Base-by-base conservation (phyloP, 2,113 vertebrate species). In the Corythornis vintsioides region DNA sequence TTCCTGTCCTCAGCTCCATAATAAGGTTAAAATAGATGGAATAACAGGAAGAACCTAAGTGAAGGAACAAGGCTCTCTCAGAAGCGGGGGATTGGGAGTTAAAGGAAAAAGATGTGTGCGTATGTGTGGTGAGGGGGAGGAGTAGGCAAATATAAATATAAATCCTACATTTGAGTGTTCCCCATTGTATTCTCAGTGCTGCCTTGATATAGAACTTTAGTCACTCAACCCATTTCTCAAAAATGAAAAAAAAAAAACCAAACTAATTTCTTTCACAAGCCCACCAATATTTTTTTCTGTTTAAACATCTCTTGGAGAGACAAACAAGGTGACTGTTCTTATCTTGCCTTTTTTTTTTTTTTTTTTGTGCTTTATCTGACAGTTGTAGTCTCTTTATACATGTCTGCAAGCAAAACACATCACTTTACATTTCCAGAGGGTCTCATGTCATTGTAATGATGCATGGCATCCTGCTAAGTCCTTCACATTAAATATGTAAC, bases 351-450 rank as follows among this genome's bases (percentile, higher is more conserved):
- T 33, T 69, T 19, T 47, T 19, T 47, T 47, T 47, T 19, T 47
- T 47, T 60, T 65, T 89, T 83, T 86, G 66, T 86, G 59, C 22
- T 88, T 82, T 28, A 48, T 76, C 74, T 95, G 93, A 76, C 83
- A 85, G 63, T 66, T 82, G 42, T 2, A 59, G 63, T 73, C 43
- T 94, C 38, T 76, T 93, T 89, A 93, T 47, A 42, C n/a, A 42
- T 16, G 43, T 43, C 91, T 94, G 35, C 71, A 70, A 93, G 91
- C 67, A 89, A 83, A 92, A 79, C 48, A 72, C 47, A 60, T 64
- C 60, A 20, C n/a, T 42, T 92, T 35, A 52, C 47, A 42, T 67
- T 94, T 95, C 82, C 1, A 0, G 81, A 85, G 50, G 67, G 47
- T 77, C 77, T 87, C 16, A 1, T 67, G 47, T 89, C 55, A 83